Evolutionary conservation across 2,113 vertebrate species (phyloP).

Genomic region (Nyctereutes procyonoides): DNA sequence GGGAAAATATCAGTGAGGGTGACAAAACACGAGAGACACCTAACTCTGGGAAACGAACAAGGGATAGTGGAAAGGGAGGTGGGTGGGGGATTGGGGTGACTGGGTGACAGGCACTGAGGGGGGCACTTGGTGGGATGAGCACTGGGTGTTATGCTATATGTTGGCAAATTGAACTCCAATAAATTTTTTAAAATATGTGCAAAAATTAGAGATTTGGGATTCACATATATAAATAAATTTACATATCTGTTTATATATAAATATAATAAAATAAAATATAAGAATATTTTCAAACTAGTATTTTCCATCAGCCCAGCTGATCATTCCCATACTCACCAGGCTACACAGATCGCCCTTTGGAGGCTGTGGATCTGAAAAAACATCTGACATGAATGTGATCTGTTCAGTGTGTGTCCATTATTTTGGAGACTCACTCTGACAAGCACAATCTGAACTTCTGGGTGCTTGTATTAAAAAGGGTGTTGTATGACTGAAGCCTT

Average conservation of each 20-base stretch:
- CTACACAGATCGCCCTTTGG: neutral
- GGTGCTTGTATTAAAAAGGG: neutral
- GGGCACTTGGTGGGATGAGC: too few relatives aligned
- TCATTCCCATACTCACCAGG: neutral
- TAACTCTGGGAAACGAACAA: too few relatives aligned
- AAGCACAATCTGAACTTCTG: neutral
- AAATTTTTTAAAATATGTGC: neutral
- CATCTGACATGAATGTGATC: neutral
- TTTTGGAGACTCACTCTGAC: neutral
- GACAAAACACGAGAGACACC: too few relatives aligned
- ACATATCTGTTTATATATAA: neutral
- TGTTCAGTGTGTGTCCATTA: neutral
- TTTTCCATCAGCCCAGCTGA: neutral
- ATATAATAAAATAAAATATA: neutral
- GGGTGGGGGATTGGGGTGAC: too few relatives aligned
- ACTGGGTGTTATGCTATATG: too few relatives aligned
- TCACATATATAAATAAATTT: neutral
- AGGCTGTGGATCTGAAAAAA: slow-evolving; percentile 16
- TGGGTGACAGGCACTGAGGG: too few relatives aligned
- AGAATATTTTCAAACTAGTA: neutral
- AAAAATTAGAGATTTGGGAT: slow-evolving; percentile 1
- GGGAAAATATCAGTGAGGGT: too few relatives aligned
- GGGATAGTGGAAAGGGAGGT: too few relatives aligned
- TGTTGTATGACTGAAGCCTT: neutral
- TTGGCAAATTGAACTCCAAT: too few relatives aligned